These are phyloP conservation scores for Passer montanus DNA, from an alignment of 2,113 vertebrate genomes.

Conservation along the genomic window DNA sequence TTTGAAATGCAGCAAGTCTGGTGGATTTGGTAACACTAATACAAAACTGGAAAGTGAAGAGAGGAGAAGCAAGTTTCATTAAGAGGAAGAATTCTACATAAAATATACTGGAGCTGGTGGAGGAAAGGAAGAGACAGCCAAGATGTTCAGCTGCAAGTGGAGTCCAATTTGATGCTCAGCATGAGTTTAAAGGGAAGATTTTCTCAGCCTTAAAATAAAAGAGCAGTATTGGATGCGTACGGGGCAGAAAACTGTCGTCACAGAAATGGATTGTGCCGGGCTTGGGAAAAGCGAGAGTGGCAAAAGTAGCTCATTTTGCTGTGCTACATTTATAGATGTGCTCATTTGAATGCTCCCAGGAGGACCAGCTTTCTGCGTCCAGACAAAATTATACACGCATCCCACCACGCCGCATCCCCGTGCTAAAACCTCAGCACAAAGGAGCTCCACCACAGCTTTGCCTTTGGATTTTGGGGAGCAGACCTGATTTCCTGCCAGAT, in stretches of 20 bases:
- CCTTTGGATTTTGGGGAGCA: background rate
- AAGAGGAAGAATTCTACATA: constrained; percentile 17
- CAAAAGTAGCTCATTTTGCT: constrained; percentile 48
- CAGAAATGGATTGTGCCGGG: constrained; percentile 44
- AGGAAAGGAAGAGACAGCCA: constrained; percentile 27
- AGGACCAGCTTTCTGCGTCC: background rate
- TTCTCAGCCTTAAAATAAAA: constrained; percentile 68
- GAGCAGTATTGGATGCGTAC: constrained; percentile 37
- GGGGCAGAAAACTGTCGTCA: constrained; percentile 53
- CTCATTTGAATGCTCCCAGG: constrained; percentile 35
- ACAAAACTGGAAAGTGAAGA: background rate
- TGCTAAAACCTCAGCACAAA: background rate
- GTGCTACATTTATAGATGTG: constrained; percentile 22
- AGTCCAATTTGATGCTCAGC: constrained; percentile 67
- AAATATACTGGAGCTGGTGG: constrained; percentile 37
- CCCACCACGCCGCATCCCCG: fast-evolving
- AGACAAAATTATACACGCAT: background rate
- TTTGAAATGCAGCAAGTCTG: background rate
- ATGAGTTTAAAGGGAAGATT: constrained; percentile 66
- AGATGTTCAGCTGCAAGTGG: constrained; percentile 63
- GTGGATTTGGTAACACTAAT: background rate
- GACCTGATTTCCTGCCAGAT: background rate
- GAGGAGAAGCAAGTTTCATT: constrained; percentile 25
- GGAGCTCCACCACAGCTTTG: background rate
- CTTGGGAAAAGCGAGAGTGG: constrained; percentile 17